Conservation (phyloP, 2,113 vertebrate genomes). For the Scortum barcoo region DNA sequence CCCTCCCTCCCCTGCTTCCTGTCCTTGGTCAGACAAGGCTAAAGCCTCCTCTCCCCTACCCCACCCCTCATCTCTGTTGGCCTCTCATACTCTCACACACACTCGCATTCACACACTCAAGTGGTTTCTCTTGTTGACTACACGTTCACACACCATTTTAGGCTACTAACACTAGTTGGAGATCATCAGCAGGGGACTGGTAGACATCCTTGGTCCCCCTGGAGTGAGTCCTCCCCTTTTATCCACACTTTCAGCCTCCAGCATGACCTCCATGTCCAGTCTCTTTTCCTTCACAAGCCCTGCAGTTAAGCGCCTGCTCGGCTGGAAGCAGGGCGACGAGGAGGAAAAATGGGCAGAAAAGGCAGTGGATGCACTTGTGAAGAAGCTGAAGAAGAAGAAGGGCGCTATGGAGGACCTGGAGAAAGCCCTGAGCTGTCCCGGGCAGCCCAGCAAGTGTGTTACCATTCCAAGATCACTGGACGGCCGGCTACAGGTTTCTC, state of each 20-base stretch:
- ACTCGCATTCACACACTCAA: slow-evolving; percentile 17
- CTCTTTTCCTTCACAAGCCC: slow-evolving; percentile 99
- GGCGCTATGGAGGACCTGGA: slow-evolving; percentile 99
- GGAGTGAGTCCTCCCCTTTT: slow-evolving; percentile 38
- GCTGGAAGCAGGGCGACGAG: slow-evolving; percentile 99
- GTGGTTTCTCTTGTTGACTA: slow-evolving; percentile 28
- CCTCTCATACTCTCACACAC: slow-evolving; percentile 25
- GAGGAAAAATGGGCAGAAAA: slow-evolving; percentile 99
- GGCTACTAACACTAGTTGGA: slow-evolving; percentile 26
- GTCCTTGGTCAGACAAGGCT: slow-evolving; percentile 85
- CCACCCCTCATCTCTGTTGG: slow-evolving; percentile 62
- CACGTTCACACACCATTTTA: slow-evolving; percentile 2
- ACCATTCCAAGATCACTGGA: slow-evolving; percentile 97
- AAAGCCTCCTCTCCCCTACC: slow-evolving; percentile 68
- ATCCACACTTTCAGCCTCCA: slow-evolving; percentile 36
- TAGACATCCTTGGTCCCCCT: slow-evolving; percentile 3
- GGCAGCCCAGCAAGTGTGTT: slow-evolving; percentile 98
- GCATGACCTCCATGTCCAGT: slow-evolving; percentile 94
- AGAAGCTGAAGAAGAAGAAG: slow-evolving; percentile 99
- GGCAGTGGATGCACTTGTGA: slow-evolving; percentile 97
- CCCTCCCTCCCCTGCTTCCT: slow-evolving; percentile 84
- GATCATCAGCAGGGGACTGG: slow-evolving; percentile 2
- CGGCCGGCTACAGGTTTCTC: slow-evolving; percentile 96
- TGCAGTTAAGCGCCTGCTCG: slow-evolving; percentile 96
- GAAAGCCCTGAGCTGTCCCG: slow-evolving; percentile 97